Evolutionary conservation across 2,113 vertebrate species (phyloP).

Genomic region (Ailurus styani): DNA sequence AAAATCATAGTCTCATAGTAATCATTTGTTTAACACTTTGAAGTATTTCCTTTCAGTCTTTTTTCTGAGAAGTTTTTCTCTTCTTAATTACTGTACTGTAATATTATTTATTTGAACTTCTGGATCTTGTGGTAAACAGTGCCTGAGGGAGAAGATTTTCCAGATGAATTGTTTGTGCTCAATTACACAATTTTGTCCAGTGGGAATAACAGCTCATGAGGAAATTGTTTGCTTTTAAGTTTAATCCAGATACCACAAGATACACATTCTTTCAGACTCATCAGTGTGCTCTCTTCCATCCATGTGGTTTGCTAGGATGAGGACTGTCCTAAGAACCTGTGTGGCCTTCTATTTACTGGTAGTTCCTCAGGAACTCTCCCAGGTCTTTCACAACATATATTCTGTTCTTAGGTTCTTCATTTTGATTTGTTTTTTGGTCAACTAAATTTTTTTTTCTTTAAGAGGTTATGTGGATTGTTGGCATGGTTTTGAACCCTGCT

Average conservation of each 20-base stretch:
- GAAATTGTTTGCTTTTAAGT: slow-evolving; percentile 45
- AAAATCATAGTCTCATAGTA: background rate
- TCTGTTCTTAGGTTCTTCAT: background rate
- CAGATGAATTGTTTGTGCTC: slow-evolving; percentile 43
- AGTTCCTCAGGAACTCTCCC: background rate
- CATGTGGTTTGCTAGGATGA: background rate
- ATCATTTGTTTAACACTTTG: background rate
- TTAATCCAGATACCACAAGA: slow-evolving; percentile 8
- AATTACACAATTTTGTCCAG: slow-evolving; percentile 43
- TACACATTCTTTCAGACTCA: background rate
- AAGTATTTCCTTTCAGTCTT: slow-evolving; percentile 31
- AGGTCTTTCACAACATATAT: background rate
- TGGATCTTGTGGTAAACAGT: slow-evolving; percentile 48
- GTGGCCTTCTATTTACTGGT: background rate
- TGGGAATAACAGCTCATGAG: slow-evolving; percentile 25
- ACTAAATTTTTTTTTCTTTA: background rate
- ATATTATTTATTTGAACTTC: slow-evolving; percentile 45
- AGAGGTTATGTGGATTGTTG: background rate
- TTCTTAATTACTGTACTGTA: background rate
- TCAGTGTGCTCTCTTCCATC: background rate
- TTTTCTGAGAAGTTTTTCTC: background rate
- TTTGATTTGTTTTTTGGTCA: slow-evolving; percentile 15
- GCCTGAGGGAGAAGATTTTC: slow-evolving; percentile 28
- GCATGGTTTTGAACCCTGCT: background rate
- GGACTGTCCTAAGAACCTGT: background rate